Conservation (phyloP, 2,113 vertebrate species). For the Brachypodius melanocephalos region DNA sequence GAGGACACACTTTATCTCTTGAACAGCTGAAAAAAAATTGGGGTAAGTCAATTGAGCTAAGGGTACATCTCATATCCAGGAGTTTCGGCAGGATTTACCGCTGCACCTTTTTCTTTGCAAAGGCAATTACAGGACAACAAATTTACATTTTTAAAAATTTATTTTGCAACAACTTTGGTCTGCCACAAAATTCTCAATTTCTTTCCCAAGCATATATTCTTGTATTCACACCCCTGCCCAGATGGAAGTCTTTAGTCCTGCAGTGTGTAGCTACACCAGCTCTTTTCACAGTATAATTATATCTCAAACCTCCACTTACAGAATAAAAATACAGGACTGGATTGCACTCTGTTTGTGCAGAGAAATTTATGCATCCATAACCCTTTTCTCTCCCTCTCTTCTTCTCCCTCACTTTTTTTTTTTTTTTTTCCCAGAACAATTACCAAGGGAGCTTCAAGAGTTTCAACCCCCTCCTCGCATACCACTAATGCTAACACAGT, state of each 20-base stretch:
- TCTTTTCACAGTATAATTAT: constrained; percentile 68
- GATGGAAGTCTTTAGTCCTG: constrained; percentile 64
- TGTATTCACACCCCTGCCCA: constrained; percentile 62
- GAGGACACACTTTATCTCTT: constrained; percentile 82
- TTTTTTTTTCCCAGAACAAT: background rate
- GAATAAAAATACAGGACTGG: constrained; percentile 59
- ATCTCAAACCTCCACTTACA: constrained; percentile 64
- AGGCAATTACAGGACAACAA: constrained; percentile 47
- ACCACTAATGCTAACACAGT: constrained; percentile 88
- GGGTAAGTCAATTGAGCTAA: constrained; percentile 57
- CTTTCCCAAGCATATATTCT: constrained; percentile 22
- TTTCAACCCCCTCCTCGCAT: constrained; percentile 84
- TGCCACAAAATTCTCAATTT: constrained; percentile 55
- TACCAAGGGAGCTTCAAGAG: constrained; percentile 65
- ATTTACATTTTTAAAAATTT: background rate
- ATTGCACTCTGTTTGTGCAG: constrained; percentile 46
- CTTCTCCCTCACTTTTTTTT: constrained; percentile 44
- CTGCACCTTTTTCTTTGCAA: constrained; percentile 45
- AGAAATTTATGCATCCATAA: constrained; percentile 54
- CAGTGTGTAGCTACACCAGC: constrained; percentile 51
- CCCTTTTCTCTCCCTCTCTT: constrained; percentile 42
- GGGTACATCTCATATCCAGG: constrained; percentile 52
- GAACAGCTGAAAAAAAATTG: constrained; percentile 70
- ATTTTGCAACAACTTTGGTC: constrained; percentile 43
- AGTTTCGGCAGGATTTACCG: constrained; percentile 28